phyloP scores from a whole-genome alignment of 1,140 invertebrate genomes.

The Aphaenogaster floridana region DNA sequence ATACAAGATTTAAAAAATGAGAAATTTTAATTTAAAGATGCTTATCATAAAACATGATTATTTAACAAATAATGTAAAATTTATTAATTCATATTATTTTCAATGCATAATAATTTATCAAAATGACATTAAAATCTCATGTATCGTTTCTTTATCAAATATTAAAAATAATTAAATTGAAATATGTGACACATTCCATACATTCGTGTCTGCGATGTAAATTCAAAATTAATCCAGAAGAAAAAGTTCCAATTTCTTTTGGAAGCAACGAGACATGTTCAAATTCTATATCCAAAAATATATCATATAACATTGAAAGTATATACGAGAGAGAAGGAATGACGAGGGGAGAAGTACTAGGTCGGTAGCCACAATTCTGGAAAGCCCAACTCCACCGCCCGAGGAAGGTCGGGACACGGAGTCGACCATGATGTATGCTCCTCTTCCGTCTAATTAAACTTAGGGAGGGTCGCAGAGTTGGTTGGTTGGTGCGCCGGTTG shows the following conservation, averaged over 20 bases:
- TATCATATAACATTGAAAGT: constrained; percentile 49
- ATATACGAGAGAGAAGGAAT: constrained; percentile 48
- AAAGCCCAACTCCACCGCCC: constrained; percentile 71
- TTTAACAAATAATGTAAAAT: neutral
- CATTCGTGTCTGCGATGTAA: neutral
- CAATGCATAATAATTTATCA: neutral
- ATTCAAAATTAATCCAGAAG: neutral
- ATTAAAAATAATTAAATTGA: neutral
- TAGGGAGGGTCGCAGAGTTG: constrained; percentile 76
- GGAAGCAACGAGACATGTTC: neutral
- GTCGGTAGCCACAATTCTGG: constrained; percentile 75
- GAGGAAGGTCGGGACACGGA: constrained; percentile 76
- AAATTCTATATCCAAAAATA: neutral
- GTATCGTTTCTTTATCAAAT: neutral
- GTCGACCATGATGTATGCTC: constrained; percentile 79
- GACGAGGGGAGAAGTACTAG: constrained; percentile 55
- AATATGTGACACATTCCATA: neutral
- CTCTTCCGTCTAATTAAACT: constrained; percentile 83
- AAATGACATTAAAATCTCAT: neutral
- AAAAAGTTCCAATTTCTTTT: constrained; percentile 5
- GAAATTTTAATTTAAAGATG: neutral
- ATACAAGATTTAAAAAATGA: neutral
- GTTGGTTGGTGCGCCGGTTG: constrained; percentile 67
- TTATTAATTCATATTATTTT: constrained; percentile 22
- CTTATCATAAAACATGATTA: neutral